Percentiles rank a stretch among this genome's conserved stretches.
These are phyloP conservation scores for Hymenopus coronatus DNA, from an alignment of 2,888 invertebrate species.

Conservation along the genomic window DNA sequence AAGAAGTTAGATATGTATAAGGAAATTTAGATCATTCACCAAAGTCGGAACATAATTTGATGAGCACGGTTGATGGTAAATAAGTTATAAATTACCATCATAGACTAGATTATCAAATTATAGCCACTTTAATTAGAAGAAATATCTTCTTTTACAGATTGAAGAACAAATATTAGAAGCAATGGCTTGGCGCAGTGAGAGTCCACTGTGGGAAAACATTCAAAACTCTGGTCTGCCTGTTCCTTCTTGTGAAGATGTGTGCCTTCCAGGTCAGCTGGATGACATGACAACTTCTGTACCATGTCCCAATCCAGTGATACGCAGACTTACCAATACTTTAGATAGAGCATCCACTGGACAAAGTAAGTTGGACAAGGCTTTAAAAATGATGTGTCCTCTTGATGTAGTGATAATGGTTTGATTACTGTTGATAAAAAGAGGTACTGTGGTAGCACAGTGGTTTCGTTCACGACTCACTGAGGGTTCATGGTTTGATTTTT, in stretches of 20 bases:
- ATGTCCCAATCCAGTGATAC: constrained; percentile 38
- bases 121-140: neutral
- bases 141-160: constrained; percentile 54
- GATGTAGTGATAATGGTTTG: too few relatives aligned
- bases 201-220: constrained; percentile 84
- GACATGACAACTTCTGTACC: constrained; percentile 2
- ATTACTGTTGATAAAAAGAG: too few relatives aligned
- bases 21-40: too few relatives aligned
- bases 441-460: too few relatives aligned
- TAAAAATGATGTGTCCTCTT: too few relatives aligned
- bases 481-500: too few relatives aligned
- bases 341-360: neutral
- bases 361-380: neutral
- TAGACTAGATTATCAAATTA: too few relatives aligned
- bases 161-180: constrained; percentile 94
- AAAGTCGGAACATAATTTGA: too few relatives aligned
- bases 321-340: constrained; percentile 4
- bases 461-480: too few relatives aligned
- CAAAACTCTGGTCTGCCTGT: constrained; percentile 57
- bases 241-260: constrained; percentile 76
- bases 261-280: constrained; percentile 55
- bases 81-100: too few relatives aligned
- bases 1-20: too few relatives aligned
- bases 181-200: constrained; percentile 82
- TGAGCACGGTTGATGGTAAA: too few relatives aligned